phyloP scores from a whole-genome alignment of 2,113 vertebrate species.

The Dryoscopus gambensis region DNA sequence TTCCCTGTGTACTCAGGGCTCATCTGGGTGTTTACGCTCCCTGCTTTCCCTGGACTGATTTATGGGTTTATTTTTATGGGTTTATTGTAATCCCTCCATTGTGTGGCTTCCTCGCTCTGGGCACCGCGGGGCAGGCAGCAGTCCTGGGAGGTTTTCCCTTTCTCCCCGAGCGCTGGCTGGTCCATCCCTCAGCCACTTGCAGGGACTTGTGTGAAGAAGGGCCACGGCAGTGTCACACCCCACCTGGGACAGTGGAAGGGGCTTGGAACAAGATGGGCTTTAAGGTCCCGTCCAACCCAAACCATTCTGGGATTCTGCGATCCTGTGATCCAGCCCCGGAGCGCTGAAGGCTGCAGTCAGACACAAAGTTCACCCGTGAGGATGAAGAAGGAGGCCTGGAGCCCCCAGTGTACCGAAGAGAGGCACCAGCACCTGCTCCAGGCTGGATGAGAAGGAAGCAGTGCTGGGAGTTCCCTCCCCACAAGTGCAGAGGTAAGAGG shows the following conservation, averaged over 20 bases:
- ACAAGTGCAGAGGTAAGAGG: background rate
- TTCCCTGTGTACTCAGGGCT: background rate
- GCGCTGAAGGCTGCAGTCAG: background rate
- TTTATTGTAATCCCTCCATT: background rate
- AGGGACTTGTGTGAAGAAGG: background rate
- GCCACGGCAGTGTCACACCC: background rate
- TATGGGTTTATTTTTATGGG: background rate
- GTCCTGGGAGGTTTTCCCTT: background rate
- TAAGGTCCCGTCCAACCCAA: background rate
- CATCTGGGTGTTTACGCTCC: background rate
- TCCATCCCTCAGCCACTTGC: background rate
- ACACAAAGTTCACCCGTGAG: background rate
- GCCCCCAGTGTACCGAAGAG: background rate
- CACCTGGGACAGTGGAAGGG: background rate
- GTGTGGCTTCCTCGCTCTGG: background rate
- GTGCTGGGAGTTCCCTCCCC: background rate
- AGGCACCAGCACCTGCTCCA: background rate
- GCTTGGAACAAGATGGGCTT: background rate
- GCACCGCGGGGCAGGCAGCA: background rate
- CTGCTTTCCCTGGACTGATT: background rate
- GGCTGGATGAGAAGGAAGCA: background rate
- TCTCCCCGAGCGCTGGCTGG: fast-evolving
- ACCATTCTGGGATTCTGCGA: background rate
- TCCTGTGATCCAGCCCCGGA: background rate
- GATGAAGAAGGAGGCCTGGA: background rate